Conservation (phyloP, 1,140 invertebrate species). For the Pollicipes pollicipes region DNA sequence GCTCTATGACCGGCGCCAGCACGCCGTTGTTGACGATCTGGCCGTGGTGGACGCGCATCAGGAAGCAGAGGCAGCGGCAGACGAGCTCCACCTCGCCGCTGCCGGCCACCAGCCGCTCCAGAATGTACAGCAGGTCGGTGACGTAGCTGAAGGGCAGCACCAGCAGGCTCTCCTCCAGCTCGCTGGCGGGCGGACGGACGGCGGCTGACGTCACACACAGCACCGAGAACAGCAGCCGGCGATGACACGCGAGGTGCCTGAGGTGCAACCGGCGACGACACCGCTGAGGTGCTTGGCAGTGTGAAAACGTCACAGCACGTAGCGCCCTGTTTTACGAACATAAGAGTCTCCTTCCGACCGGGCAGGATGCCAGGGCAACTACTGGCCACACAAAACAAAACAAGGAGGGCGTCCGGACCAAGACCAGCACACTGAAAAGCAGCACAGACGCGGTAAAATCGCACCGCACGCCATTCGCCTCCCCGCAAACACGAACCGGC, state of each 20-base stretch:
- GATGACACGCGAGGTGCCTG: not conserved
- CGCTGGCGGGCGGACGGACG: conserved; percentile 46
- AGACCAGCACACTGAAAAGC: too few relatives aligned
- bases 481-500: too few relatives aligned
- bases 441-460: too few relatives aligned
- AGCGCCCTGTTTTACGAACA: not conserved
- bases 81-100: conserved; percentile 52
- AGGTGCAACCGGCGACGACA: not conserved
- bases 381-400: not conserved
- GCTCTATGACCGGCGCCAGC: conserved; percentile 46
- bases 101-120: conserved; percentile 45
- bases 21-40: conserved; percentile 51
- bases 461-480: too few relatives aligned
- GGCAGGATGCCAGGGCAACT: not conserved
- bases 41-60: conserved; percentile 67
- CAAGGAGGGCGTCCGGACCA: too few relatives aligned
- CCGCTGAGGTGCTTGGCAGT: not conserved
- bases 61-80: conserved; percentile 52
- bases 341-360: not conserved
- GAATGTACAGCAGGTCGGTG: conserved; percentile 50
- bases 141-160: conserved; percentile 66
- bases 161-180: conserved; percentile 74
- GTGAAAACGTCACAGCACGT: not conserved
- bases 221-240: not conserved
- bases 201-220: conserved; percentile 5